phyloP scores from a whole-genome alignment of 2,888 invertebrate genomes.

The Mesoligia furuncula region DNA sequence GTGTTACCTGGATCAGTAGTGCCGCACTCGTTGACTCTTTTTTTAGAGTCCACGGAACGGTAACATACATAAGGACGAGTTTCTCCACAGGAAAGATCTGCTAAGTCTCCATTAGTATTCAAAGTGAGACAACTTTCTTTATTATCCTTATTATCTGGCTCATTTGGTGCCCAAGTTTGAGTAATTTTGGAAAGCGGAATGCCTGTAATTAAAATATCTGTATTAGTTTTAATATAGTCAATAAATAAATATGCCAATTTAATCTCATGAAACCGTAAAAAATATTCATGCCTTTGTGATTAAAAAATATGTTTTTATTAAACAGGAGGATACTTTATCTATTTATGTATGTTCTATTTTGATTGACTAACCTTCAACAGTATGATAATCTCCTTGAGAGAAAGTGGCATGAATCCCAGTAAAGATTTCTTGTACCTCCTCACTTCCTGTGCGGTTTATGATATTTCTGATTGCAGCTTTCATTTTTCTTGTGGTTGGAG shows the following conservation, averaged over 20 bases:
- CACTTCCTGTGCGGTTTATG: not conserved
- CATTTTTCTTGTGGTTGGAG: slow-evolving; percentile 37
- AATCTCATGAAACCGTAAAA: not conserved
- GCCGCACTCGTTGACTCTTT: slow-evolving; percentile 56
- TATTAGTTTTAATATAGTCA: not conserved
- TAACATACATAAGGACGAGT: slow-evolving; percentile 60
- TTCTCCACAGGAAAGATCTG: slow-evolving; percentile 47
- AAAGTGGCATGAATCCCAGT: slow-evolving; percentile 58
- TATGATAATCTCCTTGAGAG: slow-evolving; percentile 44
- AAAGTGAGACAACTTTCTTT: slow-evolving; percentile 61
- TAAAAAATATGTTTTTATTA: not conserved
- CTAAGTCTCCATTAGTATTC: slow-evolving; percentile 42
- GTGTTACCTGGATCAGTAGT: slow-evolving; percentile 51
- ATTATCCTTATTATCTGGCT: slow-evolving; percentile 59
- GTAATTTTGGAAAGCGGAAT: slow-evolving; percentile 50
- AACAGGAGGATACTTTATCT: not conserved
- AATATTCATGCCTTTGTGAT: not conserved
- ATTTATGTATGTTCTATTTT: no score
- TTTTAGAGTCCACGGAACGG: slow-evolving; percentile 14
- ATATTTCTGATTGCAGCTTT: slow-evolving; percentile 13
- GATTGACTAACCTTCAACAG: slow-evolving; percentile 44
- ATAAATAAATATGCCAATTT: not conserved
- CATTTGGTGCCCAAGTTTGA: slow-evolving; percentile 50
- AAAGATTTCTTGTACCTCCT: slow-evolving; percentile 31
- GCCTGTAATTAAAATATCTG: slow-evolving; percentile 42